Evolutionary conservation across 2,888 invertebrate species (phyloP).

Genomic region (Amaurobius ferox): DNA sequence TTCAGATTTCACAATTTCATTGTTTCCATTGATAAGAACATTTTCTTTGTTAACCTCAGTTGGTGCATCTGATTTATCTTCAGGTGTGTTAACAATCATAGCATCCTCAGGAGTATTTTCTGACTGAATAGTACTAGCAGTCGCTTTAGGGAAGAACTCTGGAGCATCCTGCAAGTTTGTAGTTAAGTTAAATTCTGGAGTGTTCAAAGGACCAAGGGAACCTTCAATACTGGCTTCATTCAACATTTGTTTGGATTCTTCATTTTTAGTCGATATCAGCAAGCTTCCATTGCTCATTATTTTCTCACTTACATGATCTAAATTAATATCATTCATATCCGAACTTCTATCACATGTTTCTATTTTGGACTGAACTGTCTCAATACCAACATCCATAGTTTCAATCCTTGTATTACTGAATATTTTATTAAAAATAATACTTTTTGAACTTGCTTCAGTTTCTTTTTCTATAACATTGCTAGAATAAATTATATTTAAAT

Average conservation of each 20-base stretch:
- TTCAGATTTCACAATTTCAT: neutral
- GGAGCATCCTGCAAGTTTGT: constrained; percentile 25
- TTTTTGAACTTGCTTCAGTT: neutral
- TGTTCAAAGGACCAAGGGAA: constrained; percentile 30
- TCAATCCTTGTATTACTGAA: constrained; percentile 27
- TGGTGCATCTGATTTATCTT: neutral
- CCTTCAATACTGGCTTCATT: constrained; percentile 30
- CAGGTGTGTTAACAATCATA: constrained; percentile 26
- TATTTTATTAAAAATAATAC: constrained; percentile 52
- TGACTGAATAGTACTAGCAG: constrained; percentile 12
- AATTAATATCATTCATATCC: constrained; percentile 49
- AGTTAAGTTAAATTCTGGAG: constrained; percentile 35
- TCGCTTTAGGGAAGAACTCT: constrained; percentile 23
- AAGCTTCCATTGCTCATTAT: constrained; percentile 83
- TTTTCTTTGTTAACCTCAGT: neutral
- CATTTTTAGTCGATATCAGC: constrained; percentile 76
- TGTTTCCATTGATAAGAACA: neutral
- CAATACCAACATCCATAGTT: constrained; percentile 33
- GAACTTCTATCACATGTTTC: constrained; percentile 1
- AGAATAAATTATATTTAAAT: neutral
- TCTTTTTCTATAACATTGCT: neutral
- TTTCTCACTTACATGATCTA: constrained; percentile 13
- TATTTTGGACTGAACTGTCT: constrained; percentile 6
- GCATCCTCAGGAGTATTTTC: constrained; percentile 27
- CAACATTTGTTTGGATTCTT: neutral